phyloP scores from a whole-genome alignment of 2,888 invertebrate genomes.

The Villa cingulata region DNA sequence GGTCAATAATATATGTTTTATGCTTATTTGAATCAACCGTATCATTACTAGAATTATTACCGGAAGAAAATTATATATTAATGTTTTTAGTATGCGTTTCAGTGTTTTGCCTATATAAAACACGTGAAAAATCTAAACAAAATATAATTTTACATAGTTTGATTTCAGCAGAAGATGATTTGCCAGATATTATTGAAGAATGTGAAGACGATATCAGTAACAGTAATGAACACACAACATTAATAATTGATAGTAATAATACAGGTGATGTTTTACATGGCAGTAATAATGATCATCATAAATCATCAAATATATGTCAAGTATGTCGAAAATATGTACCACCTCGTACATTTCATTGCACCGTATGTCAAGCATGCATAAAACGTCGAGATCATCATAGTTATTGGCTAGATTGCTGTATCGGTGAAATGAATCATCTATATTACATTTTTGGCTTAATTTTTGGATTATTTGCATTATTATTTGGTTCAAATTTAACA shows the following conservation, averaged over 20 bases:
- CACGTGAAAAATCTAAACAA: constrained; percentile 23
- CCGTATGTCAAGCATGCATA: constrained; percentile 68
- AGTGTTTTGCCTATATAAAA: constrained; percentile 23
- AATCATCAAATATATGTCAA: constrained; percentile 38
- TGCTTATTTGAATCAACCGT: constrained; percentile 61
- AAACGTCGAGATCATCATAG: constrained; percentile 67
- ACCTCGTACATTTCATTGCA: constrained; percentile 66
- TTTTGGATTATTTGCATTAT: constrained; percentile 49
- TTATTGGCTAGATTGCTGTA: constrained; percentile 74
- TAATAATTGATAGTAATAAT: constrained; percentile 22
- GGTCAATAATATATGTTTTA: constrained; percentile 51
- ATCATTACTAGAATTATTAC: constrained; percentile 53
- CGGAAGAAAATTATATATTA: constrained; percentile 48
- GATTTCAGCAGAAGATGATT: constrained; percentile 26
- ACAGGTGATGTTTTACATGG: constrained; percentile 26
- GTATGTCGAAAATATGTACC: constrained; percentile 46
- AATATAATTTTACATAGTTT: constrained; percentile 27
- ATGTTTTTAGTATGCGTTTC: constrained; percentile 26
- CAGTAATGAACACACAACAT: constrained; percentile 24
- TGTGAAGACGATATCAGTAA: constrained; percentile 28
- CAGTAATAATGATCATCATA: constrained; percentile 15
- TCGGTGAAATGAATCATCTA: constrained; percentile 63
- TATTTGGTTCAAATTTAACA: constrained; percentile 66
- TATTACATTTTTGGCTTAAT: constrained; percentile 57
- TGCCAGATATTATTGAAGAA: constrained; percentile 28